Conservation (phyloP, 2,113 vertebrate species). For the Ondatra zibethicus region DNA sequence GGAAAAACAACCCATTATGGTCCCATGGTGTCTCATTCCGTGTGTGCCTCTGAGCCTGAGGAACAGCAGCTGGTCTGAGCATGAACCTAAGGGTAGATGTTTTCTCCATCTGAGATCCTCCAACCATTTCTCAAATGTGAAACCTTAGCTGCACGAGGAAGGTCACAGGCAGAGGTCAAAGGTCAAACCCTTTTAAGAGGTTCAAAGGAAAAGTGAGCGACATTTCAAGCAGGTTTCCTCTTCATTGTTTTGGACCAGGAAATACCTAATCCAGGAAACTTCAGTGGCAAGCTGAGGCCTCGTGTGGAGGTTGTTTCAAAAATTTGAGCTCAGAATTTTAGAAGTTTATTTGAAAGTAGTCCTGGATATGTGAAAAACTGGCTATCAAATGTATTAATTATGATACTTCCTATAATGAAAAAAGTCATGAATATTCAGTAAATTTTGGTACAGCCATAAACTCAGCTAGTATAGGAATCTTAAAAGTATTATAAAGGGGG, state of each 20-base stretch:
- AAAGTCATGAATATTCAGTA: not conserved
- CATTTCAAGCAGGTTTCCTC: slow-evolving; percentile 27
- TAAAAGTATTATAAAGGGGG: not conserved
- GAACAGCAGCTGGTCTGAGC: not conserved
- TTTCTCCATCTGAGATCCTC: not conserved
- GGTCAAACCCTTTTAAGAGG: not conserved
- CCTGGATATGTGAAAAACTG: not conserved
- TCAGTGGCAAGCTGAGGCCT: not conserved
- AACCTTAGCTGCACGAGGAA: not conserved
- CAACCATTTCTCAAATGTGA: slow-evolving; percentile 43
- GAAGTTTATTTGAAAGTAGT: not conserved
- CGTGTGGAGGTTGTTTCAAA: not conserved
- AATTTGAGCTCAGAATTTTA: not conserved
- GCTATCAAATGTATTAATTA: not conserved
- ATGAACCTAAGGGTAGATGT: slow-evolving; percentile 18
- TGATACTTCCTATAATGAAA: not conserved
- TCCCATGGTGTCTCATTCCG: accelerated
- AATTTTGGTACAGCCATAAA: not conserved
- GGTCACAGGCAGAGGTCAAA: slow-evolving; percentile 41
- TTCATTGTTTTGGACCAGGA: slow-evolving; percentile 39
- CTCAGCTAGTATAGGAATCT: not conserved
- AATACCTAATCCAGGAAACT: not conserved
- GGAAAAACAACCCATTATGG: not conserved
- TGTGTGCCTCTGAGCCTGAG: not conserved
- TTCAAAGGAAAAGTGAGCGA: slow-evolving; percentile 36